Percentiles rank a stretch among this genome's conserved stretches.
phyloP scores from a whole-genome alignment of 2,113 vertebrate genomes.

The Cacatua alba region DNA sequence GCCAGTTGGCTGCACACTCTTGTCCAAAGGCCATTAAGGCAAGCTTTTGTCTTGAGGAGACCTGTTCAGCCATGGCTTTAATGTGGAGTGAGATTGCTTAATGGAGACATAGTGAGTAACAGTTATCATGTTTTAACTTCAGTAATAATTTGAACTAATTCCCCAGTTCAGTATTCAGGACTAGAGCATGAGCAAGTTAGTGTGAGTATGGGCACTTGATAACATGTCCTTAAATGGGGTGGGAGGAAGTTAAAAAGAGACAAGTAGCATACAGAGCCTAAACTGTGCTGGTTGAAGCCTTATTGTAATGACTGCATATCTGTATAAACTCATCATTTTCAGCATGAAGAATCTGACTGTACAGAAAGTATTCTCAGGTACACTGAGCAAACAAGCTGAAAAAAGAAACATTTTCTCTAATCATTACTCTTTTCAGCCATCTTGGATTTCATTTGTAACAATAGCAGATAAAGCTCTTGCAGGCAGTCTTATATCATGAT shows the following conservation, averaged over 20 bases:
- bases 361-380: neutral
- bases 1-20: accelerated
- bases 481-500: neutral
- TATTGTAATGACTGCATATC: neutral
- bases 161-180: neutral
- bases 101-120: neutral
- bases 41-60: neutral
- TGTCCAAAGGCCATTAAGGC: neutral
- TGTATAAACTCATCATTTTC: neutral
- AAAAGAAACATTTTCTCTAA: neutral
- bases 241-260: neutral
- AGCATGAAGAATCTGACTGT: neutral
- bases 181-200: neutral
- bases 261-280: neutral
- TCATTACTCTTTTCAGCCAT: neutral
- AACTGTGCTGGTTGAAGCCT: neutral
- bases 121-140: neutral
- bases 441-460: neutral
- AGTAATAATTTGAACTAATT: neutral
- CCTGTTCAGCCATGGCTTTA: neutral
- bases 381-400: neutral
- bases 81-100: neutral
- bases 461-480: neutral
- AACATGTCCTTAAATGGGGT: neutral
- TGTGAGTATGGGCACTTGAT: neutral